A percentile compares a stretch with the other conserved stretches of the same genome.
Evolutionary conservation across 2,113 vertebrate genomes (phyloP).

Genomic region (Setophaga petechia): DNA sequence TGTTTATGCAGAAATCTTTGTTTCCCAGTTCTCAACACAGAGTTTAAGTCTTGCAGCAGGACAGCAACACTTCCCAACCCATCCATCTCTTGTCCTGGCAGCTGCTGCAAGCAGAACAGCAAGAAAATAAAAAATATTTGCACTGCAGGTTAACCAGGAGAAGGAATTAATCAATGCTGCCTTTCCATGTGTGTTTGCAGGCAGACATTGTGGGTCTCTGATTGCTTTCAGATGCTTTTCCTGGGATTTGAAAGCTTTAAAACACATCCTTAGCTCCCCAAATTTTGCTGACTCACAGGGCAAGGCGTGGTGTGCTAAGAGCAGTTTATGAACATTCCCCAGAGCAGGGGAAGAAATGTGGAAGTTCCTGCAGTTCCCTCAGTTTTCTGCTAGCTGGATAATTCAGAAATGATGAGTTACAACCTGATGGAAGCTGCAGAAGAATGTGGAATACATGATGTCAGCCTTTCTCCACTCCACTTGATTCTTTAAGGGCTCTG

Average conservation of each 20-base stretch:
- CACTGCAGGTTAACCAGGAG: background rate
- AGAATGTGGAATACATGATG: background rate
- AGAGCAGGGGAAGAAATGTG: background rate
- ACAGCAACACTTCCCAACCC: background rate
- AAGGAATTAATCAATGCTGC: background rate
- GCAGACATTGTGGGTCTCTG: background rate
- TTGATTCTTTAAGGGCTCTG: background rate
- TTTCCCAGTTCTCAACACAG: background rate
- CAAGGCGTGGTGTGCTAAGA: background rate
- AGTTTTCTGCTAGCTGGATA: background rate
- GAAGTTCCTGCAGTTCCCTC: background rate
- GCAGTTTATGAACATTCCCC: background rate
- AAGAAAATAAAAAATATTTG: background rate
- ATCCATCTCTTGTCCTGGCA: background rate
- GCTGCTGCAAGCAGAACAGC: background rate
- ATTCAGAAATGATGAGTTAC: background rate
- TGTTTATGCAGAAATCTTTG: background rate
- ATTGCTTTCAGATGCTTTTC: background rate
- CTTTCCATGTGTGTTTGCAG: background rate
- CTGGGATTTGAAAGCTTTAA: background rate
- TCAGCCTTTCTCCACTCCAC: background rate
- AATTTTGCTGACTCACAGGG: background rate
- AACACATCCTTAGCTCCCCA: background rate
- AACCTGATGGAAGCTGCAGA: background rate
- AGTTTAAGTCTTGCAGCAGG: background rate